A percentile compares a stretch with the other conserved stretches of the same genome.
Evolutionary conservation across 2,113 vertebrate genomes (phyloP).

Genomic region (Probosciger aterrimus): DNA sequence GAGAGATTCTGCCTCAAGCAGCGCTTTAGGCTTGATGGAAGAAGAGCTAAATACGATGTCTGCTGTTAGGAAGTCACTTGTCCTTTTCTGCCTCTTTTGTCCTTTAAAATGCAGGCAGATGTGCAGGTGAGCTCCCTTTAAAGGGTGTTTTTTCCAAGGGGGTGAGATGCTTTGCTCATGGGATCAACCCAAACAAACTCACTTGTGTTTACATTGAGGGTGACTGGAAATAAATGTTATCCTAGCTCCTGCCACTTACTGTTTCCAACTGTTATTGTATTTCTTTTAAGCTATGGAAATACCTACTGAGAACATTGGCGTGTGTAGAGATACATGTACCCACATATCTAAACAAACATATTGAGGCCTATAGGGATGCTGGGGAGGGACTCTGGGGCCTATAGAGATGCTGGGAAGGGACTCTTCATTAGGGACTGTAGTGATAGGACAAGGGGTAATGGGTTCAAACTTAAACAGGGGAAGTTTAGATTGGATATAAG

Average conservation of each 20-base stretch:
- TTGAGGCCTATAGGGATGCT: no score
- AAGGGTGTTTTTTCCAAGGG: background rate
- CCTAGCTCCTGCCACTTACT: background rate
- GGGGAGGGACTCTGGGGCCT: no score
- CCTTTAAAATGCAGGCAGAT: background rate
- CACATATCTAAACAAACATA: background rate
- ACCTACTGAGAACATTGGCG: fast-evolving
- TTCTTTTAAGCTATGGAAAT: background rate
- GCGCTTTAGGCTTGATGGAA: background rate
- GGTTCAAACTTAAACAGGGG: no score
- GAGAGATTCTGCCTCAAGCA: background rate
- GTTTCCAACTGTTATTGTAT: background rate
- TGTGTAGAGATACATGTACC: background rate
- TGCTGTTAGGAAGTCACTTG: background rate
- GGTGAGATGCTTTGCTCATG: background rate
- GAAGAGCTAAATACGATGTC: background rate
- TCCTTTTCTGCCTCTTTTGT: background rate
- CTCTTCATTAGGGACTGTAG: no score
- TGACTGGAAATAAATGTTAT: background rate
- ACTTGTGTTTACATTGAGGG: background rate
- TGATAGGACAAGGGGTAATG: no score
- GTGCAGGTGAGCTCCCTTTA: background rate
- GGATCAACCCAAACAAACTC: background rate
- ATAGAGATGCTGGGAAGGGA: no score
- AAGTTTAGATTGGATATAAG: no score